Conservation (phyloP, 2,888 invertebrate genomes). For the Lasiommata megera region DNA sequence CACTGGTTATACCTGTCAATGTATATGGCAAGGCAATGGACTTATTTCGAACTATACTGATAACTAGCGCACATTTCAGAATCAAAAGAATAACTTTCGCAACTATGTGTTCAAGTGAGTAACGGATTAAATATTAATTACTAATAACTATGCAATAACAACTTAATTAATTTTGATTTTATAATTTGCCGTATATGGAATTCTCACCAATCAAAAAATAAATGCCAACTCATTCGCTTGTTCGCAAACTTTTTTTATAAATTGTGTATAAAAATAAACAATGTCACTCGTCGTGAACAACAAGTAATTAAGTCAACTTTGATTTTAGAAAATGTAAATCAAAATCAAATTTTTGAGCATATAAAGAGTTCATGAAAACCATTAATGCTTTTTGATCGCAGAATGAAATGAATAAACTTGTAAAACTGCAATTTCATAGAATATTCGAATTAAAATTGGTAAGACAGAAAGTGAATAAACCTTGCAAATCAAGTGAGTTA, state of each 20-base stretch:
- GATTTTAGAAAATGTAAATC: too few relatives aligned
- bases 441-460: slow-evolving; percentile 27
- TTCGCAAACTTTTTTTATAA: background rate
- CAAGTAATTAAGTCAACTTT: background rate
- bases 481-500: slow-evolving; percentile 35
- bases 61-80: slow-evolving; percentile 40
- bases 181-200: background rate
- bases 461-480: slow-evolving; percentile 17
- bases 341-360: too few relatives aligned
- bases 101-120: slow-evolving; percentile 56
- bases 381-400: background rate
- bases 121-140: background rate
- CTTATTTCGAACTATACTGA: slow-evolving; percentile 36
- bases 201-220: too few relatives aligned
- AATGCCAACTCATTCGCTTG: background rate
- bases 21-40: too few relatives aligned
- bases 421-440: slow-evolving; percentile 19
- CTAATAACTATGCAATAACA: background rate
- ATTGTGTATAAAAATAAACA: too few relatives aligned
- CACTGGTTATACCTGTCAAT: too few relatives aligned
- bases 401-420: slow-evolving; percentile 13
- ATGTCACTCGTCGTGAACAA: too few relatives aligned
- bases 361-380: too few relatives aligned
- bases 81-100: slow-evolving; percentile 40
- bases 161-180: background rate